A percentile compares a stretch with the other conserved stretches of the same genome.
phyloP scores from a whole-genome alignment of 1,140 invertebrate species.

The Tribolium madens region DNA sequence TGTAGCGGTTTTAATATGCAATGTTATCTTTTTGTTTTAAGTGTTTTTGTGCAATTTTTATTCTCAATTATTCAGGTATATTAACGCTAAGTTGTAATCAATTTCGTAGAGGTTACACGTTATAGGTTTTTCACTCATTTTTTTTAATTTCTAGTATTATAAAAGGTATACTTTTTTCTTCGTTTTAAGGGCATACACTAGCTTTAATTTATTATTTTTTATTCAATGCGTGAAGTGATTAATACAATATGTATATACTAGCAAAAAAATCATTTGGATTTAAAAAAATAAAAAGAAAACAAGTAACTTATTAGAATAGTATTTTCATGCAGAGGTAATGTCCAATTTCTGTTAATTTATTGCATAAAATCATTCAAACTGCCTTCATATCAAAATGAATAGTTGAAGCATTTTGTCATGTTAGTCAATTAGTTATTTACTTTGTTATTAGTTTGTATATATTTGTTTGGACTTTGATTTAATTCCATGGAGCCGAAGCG shows the following conservation, averaged over 20 bases:
- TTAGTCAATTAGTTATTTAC: slow-evolving; percentile 17
- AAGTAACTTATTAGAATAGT: slow-evolving; percentile 27
- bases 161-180: slow-evolving; percentile 28
- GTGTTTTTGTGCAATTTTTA: slow-evolving; percentile 36
- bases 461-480: slow-evolving; percentile 33
- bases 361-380: slow-evolving; percentile 8
- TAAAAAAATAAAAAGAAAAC: neutral
- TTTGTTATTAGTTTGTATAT: slow-evolving; percentile 31
- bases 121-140: slow-evolving; percentile 26
- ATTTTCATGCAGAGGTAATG: slow-evolving; percentile 14
- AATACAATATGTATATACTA: slow-evolving; percentile 21
- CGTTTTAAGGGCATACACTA: slow-evolving; percentile 29
- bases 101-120: slow-evolving; percentile 12
- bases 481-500: slow-evolving; percentile 16
- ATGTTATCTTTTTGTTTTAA: slow-evolving; percentile 42
- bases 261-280: slow-evolving; percentile 3
- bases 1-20: slow-evolving; percentile 38
- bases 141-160: slow-evolving; percentile 42
- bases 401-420: slow-evolving; percentile 28
- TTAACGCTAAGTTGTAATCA: slow-evolving; percentile 29
- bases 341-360: slow-evolving; percentile 35
- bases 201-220: slow-evolving; percentile 20
- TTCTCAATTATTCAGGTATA: slow-evolving; percentile 40
- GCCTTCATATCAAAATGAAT: slow-evolving; percentile 28
- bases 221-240: slow-evolving; percentile 11